phyloP scores from a whole-genome alignment of 92 coral and sea anemone genomes.

The Ricordea florida region DNA sequence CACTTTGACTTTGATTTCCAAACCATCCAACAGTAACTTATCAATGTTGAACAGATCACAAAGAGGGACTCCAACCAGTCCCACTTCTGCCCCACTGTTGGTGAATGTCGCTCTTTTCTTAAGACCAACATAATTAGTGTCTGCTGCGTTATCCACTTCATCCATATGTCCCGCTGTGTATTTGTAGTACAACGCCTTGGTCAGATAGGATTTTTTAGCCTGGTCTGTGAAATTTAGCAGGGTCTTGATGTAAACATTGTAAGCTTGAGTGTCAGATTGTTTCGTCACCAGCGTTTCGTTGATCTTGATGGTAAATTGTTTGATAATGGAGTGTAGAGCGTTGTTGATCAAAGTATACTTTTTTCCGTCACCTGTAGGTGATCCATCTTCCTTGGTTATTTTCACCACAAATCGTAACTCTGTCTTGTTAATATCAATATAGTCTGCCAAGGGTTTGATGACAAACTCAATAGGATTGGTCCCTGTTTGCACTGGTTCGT shows the following conservation, averaged over 20 bases:
- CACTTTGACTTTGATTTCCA: conserved; percentile 19
- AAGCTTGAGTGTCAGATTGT: conserved; percentile 40
- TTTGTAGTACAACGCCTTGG: neutral
- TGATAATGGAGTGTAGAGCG: conserved; percentile 11
- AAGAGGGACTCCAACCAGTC: conserved; percentile 31
- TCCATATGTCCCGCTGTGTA: conserved; percentile 11
- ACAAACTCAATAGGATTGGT: conserved; percentile 23
- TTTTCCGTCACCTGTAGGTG: neutral
- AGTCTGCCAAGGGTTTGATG: conserved; percentile 2
- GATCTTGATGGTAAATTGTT: conserved; percentile 20
- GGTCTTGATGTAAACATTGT: conserved; percentile 1
- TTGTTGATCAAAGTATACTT: conserved; percentile 7
- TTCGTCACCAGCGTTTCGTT: conserved; percentile 23
- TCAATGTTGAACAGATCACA: conserved; percentile 3
- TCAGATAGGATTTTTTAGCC: conserved; percentile 5
- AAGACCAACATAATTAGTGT: neutral
- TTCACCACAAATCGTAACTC: conserved; percentile 6
- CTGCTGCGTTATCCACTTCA: neutral
- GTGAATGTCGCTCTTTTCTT: neutral
- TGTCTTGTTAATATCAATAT: conserved; percentile 24
- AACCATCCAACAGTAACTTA: neutral
- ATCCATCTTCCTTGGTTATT: neutral
- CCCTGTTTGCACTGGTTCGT: conserved; percentile 18
- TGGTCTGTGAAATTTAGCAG: conserved; percentile 26
- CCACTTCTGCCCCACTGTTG: neutral